Evolutionary conservation across 2,797 vertebrate genomes (phyloP), one percentile per base, ranked within the genome.

Genomic region (Pseudopleuronectes americanus): DNA sequence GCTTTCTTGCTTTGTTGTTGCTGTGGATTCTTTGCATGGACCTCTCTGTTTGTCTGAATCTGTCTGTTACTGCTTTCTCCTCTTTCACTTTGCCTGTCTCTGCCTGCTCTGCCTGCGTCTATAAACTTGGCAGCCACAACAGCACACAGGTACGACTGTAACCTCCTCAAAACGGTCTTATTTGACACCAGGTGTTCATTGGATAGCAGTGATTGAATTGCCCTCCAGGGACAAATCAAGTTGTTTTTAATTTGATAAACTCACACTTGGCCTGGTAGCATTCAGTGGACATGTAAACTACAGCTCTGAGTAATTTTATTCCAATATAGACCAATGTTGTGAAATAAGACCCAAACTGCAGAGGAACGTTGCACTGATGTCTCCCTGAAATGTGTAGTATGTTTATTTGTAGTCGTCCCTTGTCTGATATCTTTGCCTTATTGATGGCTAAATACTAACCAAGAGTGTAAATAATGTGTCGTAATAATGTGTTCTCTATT

Each of bases 111-210:
- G 78, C 77, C 84, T 84, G 51, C 83, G 1, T 80, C 87, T 87
- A 41, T 90, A 84, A 86, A 88, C 85, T 49, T 77, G 71, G 36
- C 86, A 79, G 87, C 87, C 76, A 19, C 88, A 59, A 19, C 81
- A 53, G 62, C 81, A 68, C 84, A 80, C 83, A 94, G 94, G 94
- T 95, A 94, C 90, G 76, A 56, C 53, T 72, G 89, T 64, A 77
- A 74, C 84, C 64, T 86, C 82, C 81, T 89, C 72, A 12, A 26
- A 8, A 53, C 4, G 60, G 69, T 86, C 87, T 90, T 86, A 86
- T 92, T 92, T 91, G 4, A 86, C 85, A 57, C 36, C 64, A 21
- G 16, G 5, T 60, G 14, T 17, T 14, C 9, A 68, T 54, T 23
- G 1, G 16, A 21, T 8, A 3, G 14, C 28, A 0, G 13, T 23